A percentile compares a stretch with the other conserved stretches of the same genome.
Evolutionary conservation across 2,888 invertebrate species (phyloP).

Genomic region (Poecilus cupreus): DNA sequence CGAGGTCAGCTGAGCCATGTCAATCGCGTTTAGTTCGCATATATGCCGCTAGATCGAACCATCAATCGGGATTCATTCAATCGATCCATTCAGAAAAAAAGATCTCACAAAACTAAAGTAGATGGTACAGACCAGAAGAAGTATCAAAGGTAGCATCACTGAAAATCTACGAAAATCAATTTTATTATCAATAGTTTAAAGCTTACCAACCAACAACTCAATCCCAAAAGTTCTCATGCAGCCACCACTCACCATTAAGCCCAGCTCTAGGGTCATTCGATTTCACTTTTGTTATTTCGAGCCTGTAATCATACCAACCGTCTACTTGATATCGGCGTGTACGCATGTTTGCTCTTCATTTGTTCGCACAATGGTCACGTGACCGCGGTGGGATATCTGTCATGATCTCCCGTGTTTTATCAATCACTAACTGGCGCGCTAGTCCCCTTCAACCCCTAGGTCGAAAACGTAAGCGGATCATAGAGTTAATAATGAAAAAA

Average conservation of each 20-base stretch:
- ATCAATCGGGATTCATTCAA: no score
- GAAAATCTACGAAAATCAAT: no score
- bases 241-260: background rate
- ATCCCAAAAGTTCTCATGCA: background rate
- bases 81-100: no score
- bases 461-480: conserved; percentile 13
- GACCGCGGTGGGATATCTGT: conserved; percentile 48
- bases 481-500: conserved; percentile 24
- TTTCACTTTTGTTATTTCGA: conserved; percentile 51
- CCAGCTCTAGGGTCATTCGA: conserved; percentile 25
- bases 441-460: no score
- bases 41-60: no score
- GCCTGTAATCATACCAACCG: conserved; percentile 45
- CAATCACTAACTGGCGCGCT: conserved; percentile 22
- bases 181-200: no score
- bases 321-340: conserved; percentile 42
- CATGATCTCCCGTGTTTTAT: conserved; percentile 56
- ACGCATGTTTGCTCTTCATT: conserved; percentile 37
- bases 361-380: conserved; percentile 44
- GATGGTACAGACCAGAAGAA: no score
- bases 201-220: no score
- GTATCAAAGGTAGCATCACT: no score
- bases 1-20: no score
- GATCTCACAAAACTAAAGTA: no score
- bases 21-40: no score